A percentile compares a stretch with the other conserved stretches of the same genome.
Evolutionary conservation across 2,797 vertebrate genomes (phyloP).

Genomic region (Tympanoctomys barrerae): DNA sequence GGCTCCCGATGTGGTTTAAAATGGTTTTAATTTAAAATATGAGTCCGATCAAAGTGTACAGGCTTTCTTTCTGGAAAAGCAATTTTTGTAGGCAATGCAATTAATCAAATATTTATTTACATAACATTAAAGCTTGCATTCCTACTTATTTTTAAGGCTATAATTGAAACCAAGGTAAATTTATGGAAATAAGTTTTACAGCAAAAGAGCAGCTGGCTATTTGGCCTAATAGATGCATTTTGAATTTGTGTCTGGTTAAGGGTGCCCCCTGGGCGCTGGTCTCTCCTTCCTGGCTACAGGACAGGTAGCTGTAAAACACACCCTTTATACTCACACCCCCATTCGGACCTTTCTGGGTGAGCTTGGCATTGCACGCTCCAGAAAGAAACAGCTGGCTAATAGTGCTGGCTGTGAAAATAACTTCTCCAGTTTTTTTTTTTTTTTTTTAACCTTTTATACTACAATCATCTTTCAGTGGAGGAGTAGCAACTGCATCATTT

Average conservation of each 20-base stretch:
- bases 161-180: constrained; percentile 36
- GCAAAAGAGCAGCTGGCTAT: background rate
- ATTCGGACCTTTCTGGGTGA: rapidly evolving
- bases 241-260: background rate
- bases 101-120: background rate
- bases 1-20: background rate
- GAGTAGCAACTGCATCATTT: background rate
- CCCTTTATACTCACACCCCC: background rate
- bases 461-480: background rate
- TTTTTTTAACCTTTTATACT: background rate
- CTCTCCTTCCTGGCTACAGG: background rate
- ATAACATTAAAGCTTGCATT: background rate
- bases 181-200: background rate
- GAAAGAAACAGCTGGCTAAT: background rate
- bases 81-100: constrained; percentile 12
- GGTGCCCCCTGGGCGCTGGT: rapidly evolving
- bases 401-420: background rate
- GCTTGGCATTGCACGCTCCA: rapidly evolving
- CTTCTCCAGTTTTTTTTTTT: background rate
- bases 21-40: background rate
- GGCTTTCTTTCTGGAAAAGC: background rate
- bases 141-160: background rate
- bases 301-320: background rate
- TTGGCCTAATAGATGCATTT: background rate
- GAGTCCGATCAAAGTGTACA: background rate